phyloP scores from a whole-genome alignment of 2,888 invertebrate species.

The Pharmacophagus antenor region DNA sequence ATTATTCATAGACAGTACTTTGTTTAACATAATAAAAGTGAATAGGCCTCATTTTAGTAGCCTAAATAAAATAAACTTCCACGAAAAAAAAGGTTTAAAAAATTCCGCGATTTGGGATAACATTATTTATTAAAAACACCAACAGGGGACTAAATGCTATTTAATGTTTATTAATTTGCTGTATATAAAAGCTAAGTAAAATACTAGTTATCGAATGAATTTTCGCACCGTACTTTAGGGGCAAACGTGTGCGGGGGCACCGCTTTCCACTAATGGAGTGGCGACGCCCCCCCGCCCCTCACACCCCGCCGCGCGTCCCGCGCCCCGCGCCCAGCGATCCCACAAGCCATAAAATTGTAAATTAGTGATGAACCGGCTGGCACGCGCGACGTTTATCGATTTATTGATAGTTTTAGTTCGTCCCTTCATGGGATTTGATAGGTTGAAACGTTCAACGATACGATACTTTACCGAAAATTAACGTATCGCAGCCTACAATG shows the following conservation, averaged over 20 bases:
- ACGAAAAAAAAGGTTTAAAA: too few species aligned
- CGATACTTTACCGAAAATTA: not conserved
- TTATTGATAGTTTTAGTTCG: slow-evolving; percentile 70
- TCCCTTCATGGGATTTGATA: slow-evolving; percentile 40
- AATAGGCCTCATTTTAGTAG: too few species aligned
- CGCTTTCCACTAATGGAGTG: slow-evolving; percentile 68
- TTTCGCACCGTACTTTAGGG: slow-evolving; percentile 59
- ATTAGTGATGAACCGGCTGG: slow-evolving; percentile 77
- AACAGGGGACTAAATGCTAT: too few species aligned
- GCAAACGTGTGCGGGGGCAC: slow-evolving; percentile 60
- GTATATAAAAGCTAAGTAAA: too few species aligned
- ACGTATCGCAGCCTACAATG: too few species aligned
- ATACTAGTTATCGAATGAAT: slow-evolving; percentile 32
- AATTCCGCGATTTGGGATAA: too few species aligned
- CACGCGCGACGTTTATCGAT: slow-evolving; percentile 70
- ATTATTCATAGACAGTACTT: too few species aligned
- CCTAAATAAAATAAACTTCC: too few species aligned
- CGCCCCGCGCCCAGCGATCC: slow-evolving; percentile 55
- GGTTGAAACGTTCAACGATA: slow-evolving; percentile 11
- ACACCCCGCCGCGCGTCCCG: not conserved
- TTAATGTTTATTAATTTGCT: too few species aligned
- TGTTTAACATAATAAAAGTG: too few species aligned
- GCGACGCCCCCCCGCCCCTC: slow-evolving; percentile 37
- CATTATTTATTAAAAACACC: too few species aligned
- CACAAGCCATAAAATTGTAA: slow-evolving; percentile 80